Percentiles rank a stretch among this genome's conserved stretches.
Evolutionary conservation across 2,113 vertebrate genomes (phyloP).

Genomic region (Jacana jacana): DNA sequence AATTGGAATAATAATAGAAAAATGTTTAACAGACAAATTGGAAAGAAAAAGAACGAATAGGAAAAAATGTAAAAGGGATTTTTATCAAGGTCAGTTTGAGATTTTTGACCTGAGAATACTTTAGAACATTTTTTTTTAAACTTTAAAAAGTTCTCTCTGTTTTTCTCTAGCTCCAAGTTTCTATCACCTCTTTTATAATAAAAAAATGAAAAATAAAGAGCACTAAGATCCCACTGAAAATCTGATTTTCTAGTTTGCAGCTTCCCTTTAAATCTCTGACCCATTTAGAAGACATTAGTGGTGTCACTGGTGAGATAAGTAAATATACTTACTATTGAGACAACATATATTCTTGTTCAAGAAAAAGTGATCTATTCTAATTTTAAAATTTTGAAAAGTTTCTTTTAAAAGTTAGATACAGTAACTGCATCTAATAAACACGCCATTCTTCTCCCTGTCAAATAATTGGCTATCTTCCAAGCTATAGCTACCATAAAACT

Average conservation of each 20-base stretch:
- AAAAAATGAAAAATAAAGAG: background rate
- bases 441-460: rapidly evolving
- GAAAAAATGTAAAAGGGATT: background rate
- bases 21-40: background rate
- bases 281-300: background rate
- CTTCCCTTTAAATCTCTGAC: background rate
- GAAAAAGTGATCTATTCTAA: background rate
- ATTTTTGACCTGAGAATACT: background rate
- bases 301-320: background rate
- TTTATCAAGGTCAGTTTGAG: background rate
- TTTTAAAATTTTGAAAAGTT: background rate
- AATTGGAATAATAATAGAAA: background rate
- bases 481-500: background rate
- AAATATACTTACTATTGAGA: background rate
- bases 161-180: background rate
- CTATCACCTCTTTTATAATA: background rate
- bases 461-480: background rate
- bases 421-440: background rate
- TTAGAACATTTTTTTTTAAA: background rate
- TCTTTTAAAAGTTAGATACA: background rate
- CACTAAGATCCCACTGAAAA: background rate
- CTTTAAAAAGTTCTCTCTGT: background rate
- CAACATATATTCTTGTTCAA: background rate
- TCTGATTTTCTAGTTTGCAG: background rate
- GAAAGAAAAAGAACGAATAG: background rate